Evolutionary conservation across 2,797 vertebrate species (phyloP).

Genomic region (Clarias platycephalus): DNA sequence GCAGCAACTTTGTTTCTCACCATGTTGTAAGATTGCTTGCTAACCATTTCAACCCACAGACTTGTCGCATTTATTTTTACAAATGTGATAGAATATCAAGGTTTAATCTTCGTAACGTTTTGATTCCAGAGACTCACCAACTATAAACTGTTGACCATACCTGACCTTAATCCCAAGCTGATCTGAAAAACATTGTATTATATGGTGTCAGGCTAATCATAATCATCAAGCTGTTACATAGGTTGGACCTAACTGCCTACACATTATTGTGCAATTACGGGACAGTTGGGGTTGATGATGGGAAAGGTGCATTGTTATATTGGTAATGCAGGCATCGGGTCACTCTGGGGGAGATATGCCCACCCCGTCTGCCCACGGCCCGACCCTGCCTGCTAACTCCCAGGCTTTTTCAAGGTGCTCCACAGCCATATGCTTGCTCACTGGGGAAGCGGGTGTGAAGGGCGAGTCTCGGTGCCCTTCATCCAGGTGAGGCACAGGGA

Average conservation of each 20-base stretch:
- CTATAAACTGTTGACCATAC: not conserved
- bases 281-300: not conserved
- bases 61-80: not conserved
- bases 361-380: conserved; percentile 11
- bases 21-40: not conserved
- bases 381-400: conserved; percentile 62
- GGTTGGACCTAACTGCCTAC: not conserved
- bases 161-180: not conserved
- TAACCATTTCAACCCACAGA: not conserved
- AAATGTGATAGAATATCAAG: not conserved
- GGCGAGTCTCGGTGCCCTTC: conserved; percentile 73
- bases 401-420: conserved; percentile 79
- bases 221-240: not conserved
- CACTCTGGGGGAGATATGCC: conserved; percentile 29
- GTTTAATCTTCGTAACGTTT: not conserved
- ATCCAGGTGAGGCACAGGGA: conserved; percentile 74
- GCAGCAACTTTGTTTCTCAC: not conserved
- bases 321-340: conserved; percentile 9
- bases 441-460: conserved; percentile 68
- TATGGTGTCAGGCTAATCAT: not conserved
- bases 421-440: conserved; percentile 78
- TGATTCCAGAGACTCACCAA: not conserved
- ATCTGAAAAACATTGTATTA: not conserved
- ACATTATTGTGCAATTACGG: not conserved
- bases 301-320: not conserved